Base-by-base conservation (phyloP, 1,140 invertebrate species). In the Amphibalanus amphitrite region DNA sequence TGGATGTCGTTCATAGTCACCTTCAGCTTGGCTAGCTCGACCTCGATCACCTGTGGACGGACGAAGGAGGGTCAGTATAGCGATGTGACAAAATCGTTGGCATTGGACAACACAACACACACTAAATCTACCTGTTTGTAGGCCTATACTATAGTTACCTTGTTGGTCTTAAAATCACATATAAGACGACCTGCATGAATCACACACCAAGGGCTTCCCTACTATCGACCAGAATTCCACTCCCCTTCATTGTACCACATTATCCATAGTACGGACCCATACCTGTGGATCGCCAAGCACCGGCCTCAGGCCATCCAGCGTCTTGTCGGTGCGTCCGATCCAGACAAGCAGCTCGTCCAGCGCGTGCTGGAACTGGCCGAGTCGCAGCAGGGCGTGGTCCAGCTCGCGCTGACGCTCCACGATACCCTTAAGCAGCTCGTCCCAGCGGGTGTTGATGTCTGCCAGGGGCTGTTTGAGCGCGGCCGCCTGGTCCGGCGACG, bases 361-460 rank as follows among this genome's bases (percentile, higher is more conserved):
- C 4, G 96, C 95, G 79, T 97, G 95, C 79, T 98, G 93, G 86
- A 99, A 93, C 81, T 99, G 95, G 23, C 97, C 97, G 6, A 98
- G 85, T 73, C 93, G 87, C 1, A 99, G 82, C 23, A 99, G 82
- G 4, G 95, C 93, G 77, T 94, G 88, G 79, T 99, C 96, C 69
- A 99, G 80, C 75, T 95, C 88, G 73, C 93, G 84, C 79, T 98
- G 93, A 68, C 95, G 82, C 72, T 96, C 93, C 10, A 93, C 90
- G 76, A 98, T 89, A 38, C 89, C 91, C 65, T 91, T 86, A 0
- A 95, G 83, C 1, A 99, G 79, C 17, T 89, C 86, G 73, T 96
- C 92, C 96, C 95, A 99, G 70, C 95, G 84, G 33, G 86, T 85
- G 81, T 98, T 98, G 3, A 98, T 91, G 65, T 90, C 87, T 13